Conservation (phyloP, 2,797 vertebrate genomes). For the Tolypeutes matacus region DNA sequence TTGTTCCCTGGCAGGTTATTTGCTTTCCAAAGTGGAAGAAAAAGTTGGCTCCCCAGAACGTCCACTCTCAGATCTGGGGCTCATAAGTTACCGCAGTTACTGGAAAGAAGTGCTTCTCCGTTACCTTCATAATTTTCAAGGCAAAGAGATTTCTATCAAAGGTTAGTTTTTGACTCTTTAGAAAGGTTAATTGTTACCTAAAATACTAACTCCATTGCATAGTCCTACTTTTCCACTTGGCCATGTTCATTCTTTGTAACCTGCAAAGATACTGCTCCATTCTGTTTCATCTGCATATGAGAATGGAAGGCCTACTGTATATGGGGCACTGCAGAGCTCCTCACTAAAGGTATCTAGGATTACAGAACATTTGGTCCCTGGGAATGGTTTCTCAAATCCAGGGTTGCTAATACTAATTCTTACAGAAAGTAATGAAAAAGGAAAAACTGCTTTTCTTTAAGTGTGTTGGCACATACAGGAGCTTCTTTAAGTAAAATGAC, state of each 20-base stretch:
- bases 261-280: not conserved
- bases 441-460: not conserved
- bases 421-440: not conserved
- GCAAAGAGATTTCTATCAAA: slow-evolving; percentile 99
- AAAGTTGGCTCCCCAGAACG: slow-evolving; percentile 96
- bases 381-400: slow-evolving; percentile 13
- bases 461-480: not conserved
- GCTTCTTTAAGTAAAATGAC: not conserved
- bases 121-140: slow-evolving; percentile 97
- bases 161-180: slow-evolving; percentile 86
- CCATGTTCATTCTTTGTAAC: not conserved
- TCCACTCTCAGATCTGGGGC: slow-evolving; percentile 95
- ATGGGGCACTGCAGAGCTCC: not conserved
- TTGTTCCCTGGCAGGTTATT: slow-evolving; percentile 89
- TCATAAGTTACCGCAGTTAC: slow-evolving; percentile 98
- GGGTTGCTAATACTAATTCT: slow-evolving; percentile 26
- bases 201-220: not conserved
- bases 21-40: slow-evolving; percentile 95
- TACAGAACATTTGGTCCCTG: slow-evolving; percentile 4
- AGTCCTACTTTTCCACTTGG: not conserved
- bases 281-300: not conserved
- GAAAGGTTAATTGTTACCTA: not conserved
- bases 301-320: not conserved
- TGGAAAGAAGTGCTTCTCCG: slow-evolving; percentile 98
- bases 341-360: not conserved